Conservation (phyloP, 64 coral and sea anemone genomes). For the Actinia tenebrosa region DNA sequence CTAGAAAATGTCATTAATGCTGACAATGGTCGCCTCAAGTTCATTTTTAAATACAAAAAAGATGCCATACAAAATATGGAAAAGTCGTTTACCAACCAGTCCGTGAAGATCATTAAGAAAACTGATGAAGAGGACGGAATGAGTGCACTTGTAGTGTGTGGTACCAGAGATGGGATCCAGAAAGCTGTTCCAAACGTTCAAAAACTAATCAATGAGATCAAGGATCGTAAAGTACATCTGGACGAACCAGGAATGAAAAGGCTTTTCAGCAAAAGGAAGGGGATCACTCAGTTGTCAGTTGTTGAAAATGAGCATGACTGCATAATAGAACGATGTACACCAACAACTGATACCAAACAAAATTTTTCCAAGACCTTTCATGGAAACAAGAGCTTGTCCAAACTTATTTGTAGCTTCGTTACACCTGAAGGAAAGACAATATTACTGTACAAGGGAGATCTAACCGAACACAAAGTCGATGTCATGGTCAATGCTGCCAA, state of each 20-base stretch:
- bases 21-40: slow-evolving; percentile 13
- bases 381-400: neutral
- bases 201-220: neutral
- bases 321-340: neutral
- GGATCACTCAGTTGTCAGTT: neutral
- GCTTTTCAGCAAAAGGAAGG: slow-evolving; percentile 14
- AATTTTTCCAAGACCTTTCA: neutral
- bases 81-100: neutral
- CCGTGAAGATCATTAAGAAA: slow-evolving; percentile 11
- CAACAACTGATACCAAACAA: neutral
- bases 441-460: slow-evolving; percentile 37
- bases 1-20: neutral
- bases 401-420: slow-evolving; percentile 30
- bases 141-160: slow-evolving; percentile 16
- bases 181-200: neutral
- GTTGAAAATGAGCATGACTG: neutral
- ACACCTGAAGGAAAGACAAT: slow-evolving; percentile 36
- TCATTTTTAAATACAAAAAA: slow-evolving; percentile 12
- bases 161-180: slow-evolving; percentile 18
- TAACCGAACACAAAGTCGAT: slow-evolving; percentile 58
- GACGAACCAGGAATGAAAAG: slow-evolving; percentile 52
- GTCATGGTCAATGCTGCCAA: slow-evolving; percentile 70
- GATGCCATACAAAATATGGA: neutral
- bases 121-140: neutral
- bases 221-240: neutral